These are phyloP conservation scores for Enteromius paludinosus DNA, from an alignment of 2,797 vertebrate species.

Conservation along the genomic window DNA sequence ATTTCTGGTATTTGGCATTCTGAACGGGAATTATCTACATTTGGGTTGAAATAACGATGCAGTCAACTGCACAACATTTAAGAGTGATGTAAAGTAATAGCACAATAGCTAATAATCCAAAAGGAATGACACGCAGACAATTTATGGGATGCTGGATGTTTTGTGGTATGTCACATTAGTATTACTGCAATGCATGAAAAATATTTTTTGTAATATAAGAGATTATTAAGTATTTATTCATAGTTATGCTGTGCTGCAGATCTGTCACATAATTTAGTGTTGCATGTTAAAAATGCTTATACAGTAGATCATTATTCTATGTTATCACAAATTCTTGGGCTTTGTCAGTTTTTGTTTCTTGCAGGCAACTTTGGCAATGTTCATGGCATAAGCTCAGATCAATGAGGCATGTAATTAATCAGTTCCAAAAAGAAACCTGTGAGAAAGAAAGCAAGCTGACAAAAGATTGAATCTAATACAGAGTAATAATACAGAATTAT, in stretches of 20 bases:
- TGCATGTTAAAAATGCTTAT: neutral
- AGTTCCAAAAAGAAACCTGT: neutral
- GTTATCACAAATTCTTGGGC: neutral
- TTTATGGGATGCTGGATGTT: neutral
- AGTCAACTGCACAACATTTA: neutral
- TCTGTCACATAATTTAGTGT: neutral
- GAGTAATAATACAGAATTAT: neutral
- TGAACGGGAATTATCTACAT: constrained; percentile 50
- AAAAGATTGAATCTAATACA: neutral
- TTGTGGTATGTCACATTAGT: neutral
- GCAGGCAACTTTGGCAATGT: neutral
- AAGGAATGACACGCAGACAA: neutral
- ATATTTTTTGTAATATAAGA: neutral
- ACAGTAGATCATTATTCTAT: neutral
- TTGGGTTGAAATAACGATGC: constrained; percentile 2
- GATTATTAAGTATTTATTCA: neutral
- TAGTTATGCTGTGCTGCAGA: neutral
- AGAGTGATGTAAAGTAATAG: neutral
- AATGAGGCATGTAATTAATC: neutral
- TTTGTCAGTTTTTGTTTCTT: neutral
- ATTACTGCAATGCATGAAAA: neutral
- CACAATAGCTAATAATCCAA: neutral
- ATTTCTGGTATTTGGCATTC: constrained; percentile 72
- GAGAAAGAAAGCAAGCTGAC: neutral
- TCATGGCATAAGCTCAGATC: neutral